Evolutionary conservation across 1,140 invertebrate genomes (phyloP), one percentile per base, ranked within the genome.

Genomic region (Olivierus martensii): DNA sequence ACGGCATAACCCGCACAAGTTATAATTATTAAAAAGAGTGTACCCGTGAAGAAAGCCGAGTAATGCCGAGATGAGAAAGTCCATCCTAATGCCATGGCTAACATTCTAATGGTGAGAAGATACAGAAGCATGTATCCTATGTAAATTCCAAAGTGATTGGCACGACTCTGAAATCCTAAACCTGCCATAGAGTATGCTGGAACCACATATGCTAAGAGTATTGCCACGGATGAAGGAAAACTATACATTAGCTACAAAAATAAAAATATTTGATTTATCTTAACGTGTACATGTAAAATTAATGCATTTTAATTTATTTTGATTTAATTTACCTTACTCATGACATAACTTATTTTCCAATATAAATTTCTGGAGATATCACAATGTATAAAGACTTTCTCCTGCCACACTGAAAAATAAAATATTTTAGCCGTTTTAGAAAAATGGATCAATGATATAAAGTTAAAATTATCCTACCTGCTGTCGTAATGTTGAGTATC

Each of bases 131-230:
- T 87, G 60, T 83, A 79, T 38, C 81, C 81, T 80, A 85, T 74
- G 69, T 84, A 86, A 51, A 79, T 68, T 61, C 81, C 81, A 62
- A 85, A 84, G 52, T 78, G 78, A 46, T 76, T 76, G 53, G 79
- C 77, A 52, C 71, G 74, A 22, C 72, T 71, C 65, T 52, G 67
- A 61, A 67, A 69, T 38, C 77, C 72, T 0, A 91, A 70, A 0
- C 87, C 86, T 10, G 82, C 81, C 87, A 92, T 91, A 17, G 84
- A 84, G 64, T 87, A 92, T 12, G 84, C 85, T 15, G 89, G 89
- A 22, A 89, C 77, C 18, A 88, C 64, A 64, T 85, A 91, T 1
- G 83, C 81, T 48, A 88, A 59, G 73, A 84, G 88, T 5, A 87
- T 77, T 47, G 75, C 55, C 69, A 69, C 66, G 46, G 81, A 78